Base-by-base conservation (phyloP, 2,888 invertebrate species). In the Ptilodon capucinus region DNA sequence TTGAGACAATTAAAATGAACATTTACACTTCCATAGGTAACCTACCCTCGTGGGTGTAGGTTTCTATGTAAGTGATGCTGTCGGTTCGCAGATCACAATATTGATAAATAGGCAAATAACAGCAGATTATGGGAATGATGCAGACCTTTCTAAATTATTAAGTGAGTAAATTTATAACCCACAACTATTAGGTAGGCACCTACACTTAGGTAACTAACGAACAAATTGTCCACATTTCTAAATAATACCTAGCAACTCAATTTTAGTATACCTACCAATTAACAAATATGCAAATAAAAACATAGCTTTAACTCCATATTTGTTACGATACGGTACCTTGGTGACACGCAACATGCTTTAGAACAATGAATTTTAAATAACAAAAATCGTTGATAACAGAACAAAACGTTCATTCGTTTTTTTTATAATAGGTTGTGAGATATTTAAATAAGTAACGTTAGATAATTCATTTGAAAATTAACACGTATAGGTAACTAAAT, bases 291-390 rank as follows among this genome's bases (percentile, higher is more conserved):
- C 17, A 18, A 9, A 17, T 35, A 35, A 4, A 4, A 17, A 35
- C 4, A 8, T 35, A 14, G 0, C 4, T 21, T 4, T 11, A 19
- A 3, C 46, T 40, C 51, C 43, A 35, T 41, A 54, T 38, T 43
- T 44, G 51, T 52, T 39, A 52, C 56, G 58, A 59, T 58, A 56
- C 42, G 17, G 45, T 51, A 48, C 13, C 8, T 6, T 9, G 36
- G 13, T 18, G 70, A 81, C 81, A 82, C 85, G 79, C 83, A 81
- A 79, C 82, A 85, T 83, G 84, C 83, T 75, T 79, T 76, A 76
- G 61, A 73, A 74, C 64, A 68, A 67, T 73, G 62, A 78, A 79
- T 81, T 74, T 73, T 78, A 63, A 67, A 73, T 75, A 82, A 63
- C 61, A 60, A 46, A 65, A 65, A 42, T 54, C 44, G 38, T 57